Evolutionary conservation across 2,888 invertebrate genomes (phyloP), one percentile per base, ranked within the genome.

Genomic region (Cataglyphis cursor): DNA sequence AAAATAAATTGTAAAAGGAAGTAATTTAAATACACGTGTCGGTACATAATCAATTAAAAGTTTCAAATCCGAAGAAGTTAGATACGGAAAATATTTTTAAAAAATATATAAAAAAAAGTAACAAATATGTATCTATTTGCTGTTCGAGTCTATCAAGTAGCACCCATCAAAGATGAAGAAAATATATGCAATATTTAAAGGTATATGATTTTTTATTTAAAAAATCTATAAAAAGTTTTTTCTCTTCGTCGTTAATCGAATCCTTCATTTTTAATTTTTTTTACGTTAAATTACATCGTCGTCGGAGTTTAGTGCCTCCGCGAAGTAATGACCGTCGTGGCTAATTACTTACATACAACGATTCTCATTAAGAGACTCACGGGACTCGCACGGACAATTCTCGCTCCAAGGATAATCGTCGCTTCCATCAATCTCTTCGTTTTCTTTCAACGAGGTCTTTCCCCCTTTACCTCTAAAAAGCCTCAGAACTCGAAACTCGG

Each of bases 311-410:
- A 24, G 24, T 31, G 38, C 41, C 28, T 44, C n/a, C 12, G 35
- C 57, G 44, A 74, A 18, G 81, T 81, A 66, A 70, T 54, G 61
- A 74, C 51, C 61, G 18, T 21, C 48, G 28, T 24, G 44, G 75
- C 62, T 75, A 82, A 84, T 84, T 84, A 82, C 31, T 62, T 62
- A 66, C 51, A 3, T 64, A 6, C 68, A 28, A 62, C 44, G 61
- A 84, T 75, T 83, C 48, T 59, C 65, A 54, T 84, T 80, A 70
- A 57, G 68, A 57, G 48, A 18, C 18, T 70, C 68, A 41, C 74
- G 64, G 62, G 1, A 48, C 57, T 35, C 31, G 5, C 44, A 21
- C 51, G 21, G 51, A 35, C 9, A 24, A 64, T 65, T 54, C 51
- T 15, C 35, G 12, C 8, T 51, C 21, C n/a, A 35, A 35, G 35